Conservation (phyloP, 2,113 vertebrate species). For the Seriola quinqueradiata region DNA sequence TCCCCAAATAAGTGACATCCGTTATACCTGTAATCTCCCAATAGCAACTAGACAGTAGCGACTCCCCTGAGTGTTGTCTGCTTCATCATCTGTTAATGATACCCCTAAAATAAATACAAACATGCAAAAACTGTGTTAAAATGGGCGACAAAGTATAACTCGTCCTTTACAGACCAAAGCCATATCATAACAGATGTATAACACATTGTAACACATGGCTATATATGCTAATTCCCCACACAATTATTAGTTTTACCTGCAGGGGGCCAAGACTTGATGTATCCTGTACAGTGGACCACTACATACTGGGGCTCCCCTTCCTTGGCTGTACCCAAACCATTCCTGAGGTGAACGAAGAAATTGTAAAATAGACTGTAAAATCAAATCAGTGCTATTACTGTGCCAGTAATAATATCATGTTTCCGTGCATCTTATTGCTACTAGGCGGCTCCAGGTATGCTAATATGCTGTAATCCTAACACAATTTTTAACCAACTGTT, state of each 20-base stretch:
- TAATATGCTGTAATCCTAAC: neutral
- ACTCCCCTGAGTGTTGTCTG: slow-evolving; percentile 92
- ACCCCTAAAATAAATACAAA: slow-evolving; percentile 86
- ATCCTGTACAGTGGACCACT: slow-evolving; percentile 97
- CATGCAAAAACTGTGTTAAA: neutral
- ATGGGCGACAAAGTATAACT: neutral
- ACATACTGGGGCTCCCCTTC: slow-evolving; percentile 96
- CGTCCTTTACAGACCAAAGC: neutral
- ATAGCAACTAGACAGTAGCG: slow-evolving; percentile 97
- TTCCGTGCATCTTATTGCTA: neutral
- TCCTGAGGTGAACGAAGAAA: slow-evolving; percentile 77
- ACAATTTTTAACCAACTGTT: neutral
- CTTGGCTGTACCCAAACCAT: slow-evolving; percentile 90
- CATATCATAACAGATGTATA: neutral
- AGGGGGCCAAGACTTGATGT: slow-evolving; percentile 98
- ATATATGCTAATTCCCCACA: neutral
- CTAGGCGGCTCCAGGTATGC: neutral
- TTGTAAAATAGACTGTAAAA: neutral
- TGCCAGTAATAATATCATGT: too few relatives aligned
- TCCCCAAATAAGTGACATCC: neutral
- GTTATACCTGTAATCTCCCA: slow-evolving; percentile 92
- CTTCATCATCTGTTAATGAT: slow-evolving; percentile 92
- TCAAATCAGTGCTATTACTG: neutral
- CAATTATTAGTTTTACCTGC: slow-evolving; percentile 86
- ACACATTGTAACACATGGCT: neutral